phyloP scores from a whole-genome alignment of 2,797 vertebrate species.

The Menidia menidia region DNA sequence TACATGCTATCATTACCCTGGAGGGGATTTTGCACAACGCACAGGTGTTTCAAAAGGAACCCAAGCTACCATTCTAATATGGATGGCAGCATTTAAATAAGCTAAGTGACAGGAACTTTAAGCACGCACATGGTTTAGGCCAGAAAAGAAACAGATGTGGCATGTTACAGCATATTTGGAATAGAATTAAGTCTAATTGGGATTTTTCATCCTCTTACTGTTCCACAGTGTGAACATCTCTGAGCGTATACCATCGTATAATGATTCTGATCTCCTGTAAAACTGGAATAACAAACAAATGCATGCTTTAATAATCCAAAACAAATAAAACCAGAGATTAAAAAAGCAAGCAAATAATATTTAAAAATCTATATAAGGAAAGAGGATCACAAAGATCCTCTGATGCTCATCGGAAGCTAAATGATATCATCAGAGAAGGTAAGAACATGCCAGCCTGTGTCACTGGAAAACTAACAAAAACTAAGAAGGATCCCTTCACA shows the following conservation, averaged over 20 bases:
- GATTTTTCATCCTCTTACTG: constrained; percentile 57
- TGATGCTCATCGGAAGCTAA: no score
- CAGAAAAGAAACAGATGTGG: background rate
- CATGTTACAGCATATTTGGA: constrained; percentile 55
- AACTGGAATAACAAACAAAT: background rate
- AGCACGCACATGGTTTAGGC: constrained; percentile 5
- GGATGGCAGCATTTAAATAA: constrained; percentile 11
- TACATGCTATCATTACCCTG: constrained; percentile 24
- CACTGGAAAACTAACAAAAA: no score
- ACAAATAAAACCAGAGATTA: background rate
- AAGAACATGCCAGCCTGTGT: no score
- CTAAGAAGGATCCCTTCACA: background rate
- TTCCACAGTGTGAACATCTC: constrained; percentile 13
- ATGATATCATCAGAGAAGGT: no score
- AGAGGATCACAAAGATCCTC: no score
- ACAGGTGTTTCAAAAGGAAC: constrained; percentile 29
- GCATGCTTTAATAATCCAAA: background rate
- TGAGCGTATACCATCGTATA: background rate
- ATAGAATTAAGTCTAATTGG: constrained; percentile 50
- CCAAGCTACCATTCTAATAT: background rate
- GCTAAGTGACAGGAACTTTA: background rate
- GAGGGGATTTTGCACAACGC: constrained; percentile 39
- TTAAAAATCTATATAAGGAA: background rate
- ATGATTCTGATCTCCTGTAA: constrained; percentile 2
- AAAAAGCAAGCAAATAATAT: no score